These are phyloP conservation scores for Beris chalybata DNA, from an alignment of 2,888 invertebrate genomes.

Conservation along the genomic window DNA sequence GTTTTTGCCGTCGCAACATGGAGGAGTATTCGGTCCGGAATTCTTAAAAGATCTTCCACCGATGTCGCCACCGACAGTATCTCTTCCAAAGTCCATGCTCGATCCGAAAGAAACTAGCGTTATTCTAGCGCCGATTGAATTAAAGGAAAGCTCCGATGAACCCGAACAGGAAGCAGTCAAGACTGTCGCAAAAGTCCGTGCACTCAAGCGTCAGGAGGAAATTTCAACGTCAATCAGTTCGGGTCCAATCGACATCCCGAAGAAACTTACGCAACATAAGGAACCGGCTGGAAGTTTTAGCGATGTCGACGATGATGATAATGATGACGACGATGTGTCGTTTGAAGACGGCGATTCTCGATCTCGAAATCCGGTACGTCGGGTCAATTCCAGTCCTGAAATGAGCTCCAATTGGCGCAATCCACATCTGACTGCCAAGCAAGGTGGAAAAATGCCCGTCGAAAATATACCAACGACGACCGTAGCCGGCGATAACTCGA, in stretches of 20 bases:
- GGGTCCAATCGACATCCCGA: slow-evolving; percentile 68
- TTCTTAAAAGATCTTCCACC: slow-evolving; percentile 43
- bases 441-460: slow-evolving; percentile 46
- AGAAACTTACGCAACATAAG: slow-evolving; percentile 59
- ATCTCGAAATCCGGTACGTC: slow-evolving; percentile 78
- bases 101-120: not conserved
- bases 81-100: not conserved
- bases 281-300: slow-evolving; percentile 51
- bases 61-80: slow-evolving; percentile 29
- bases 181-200: slow-evolving; percentile 46
- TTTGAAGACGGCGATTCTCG: slow-evolving; percentile 57
- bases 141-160: not conserved
- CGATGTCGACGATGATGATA: slow-evolving; percentile 55
- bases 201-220: slow-evolving; percentile 54
- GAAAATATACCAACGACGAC: slow-evolving; percentile 46
- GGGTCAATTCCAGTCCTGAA: slow-evolving; percentile 90
- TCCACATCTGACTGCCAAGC: slow-evolving; percentile 60
- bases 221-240: slow-evolving; percentile 54
- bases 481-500: slow-evolving; percentile 46
- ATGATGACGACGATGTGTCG: slow-evolving; percentile 45
- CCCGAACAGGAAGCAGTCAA: slow-evolving; percentile 34
- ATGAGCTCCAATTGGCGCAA: slow-evolving; percentile 88
- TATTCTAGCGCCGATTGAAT: not conserved
- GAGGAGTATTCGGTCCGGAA: slow-evolving; percentile 54
- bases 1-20: slow-evolving; percentile 64